A percentile compares a stretch with the other conserved stretches of the same genome.
Evolutionary conservation across 2,113 vertebrate genomes (phyloP).

Genomic region (Pungitius pungitius): DNA sequence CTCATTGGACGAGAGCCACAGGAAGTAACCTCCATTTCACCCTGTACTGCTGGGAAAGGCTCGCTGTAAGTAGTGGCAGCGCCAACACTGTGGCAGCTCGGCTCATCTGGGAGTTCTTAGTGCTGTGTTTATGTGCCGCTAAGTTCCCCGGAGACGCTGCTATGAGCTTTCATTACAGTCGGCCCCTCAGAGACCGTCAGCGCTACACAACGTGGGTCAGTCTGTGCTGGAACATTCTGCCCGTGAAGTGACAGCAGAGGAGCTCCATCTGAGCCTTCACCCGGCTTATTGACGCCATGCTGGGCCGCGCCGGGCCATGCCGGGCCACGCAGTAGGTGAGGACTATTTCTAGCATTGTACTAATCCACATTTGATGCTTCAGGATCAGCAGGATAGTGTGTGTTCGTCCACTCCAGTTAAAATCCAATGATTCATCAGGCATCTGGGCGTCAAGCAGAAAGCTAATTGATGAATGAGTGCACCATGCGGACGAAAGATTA

Average conservation of each 20-base stretch:
- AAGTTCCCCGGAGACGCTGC: constrained; percentile 25
- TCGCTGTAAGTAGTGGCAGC: constrained; percentile 3
- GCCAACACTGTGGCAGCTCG: constrained; percentile 5
- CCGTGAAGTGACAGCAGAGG: constrained; percentile 8
- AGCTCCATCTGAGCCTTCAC: neutral
- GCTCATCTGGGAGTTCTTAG: neutral
- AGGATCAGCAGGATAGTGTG: no score
- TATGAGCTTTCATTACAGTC: constrained; percentile 46
- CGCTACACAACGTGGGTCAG: constrained; percentile 19
- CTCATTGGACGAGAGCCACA: neutral
- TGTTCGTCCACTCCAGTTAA: no score
- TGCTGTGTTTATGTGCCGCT: constrained; percentile 25
- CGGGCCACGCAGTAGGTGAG: no score
- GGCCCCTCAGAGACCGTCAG: constrained; percentile 9
- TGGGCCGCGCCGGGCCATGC: constrained; percentile 4
- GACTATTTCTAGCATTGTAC: no score
- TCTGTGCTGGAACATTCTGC: constrained; percentile 21
- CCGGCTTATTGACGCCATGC: constrained; percentile 29
- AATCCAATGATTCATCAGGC: no score
- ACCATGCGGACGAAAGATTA: no score
- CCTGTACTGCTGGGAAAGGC: no score
- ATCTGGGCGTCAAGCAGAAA: no score
- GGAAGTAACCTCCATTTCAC: no score
- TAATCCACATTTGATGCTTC: no score
- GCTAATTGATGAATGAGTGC: no score